These are phyloP conservation scores for Heliconius congener DNA, from an alignment of 1,140 invertebrate genomes.

Conservation along the genomic window DNA sequence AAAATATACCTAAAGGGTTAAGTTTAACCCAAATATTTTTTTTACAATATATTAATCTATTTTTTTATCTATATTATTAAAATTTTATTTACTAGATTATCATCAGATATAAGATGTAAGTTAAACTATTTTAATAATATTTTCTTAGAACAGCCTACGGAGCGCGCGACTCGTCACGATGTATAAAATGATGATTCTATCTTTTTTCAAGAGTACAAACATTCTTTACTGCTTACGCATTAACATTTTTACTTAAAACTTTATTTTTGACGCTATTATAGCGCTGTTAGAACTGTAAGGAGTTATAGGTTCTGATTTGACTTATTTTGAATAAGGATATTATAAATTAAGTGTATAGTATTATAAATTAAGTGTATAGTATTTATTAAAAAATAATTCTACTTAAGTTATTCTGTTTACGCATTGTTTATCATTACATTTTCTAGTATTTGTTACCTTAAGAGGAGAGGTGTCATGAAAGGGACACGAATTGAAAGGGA, in stretches of 20 bases:
- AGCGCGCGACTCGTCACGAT: conserved; percentile 45
- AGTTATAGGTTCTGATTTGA: background rate
- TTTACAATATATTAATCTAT: background rate
- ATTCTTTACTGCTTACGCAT: conserved; percentile 5
- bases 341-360: too few species aligned
- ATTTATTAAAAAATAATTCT: too few species aligned
- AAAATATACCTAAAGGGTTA: too few species aligned
- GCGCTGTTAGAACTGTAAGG: background rate
- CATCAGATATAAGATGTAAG: background rate
- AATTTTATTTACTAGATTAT: conserved; percentile 1
- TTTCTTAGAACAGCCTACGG: conserved; percentile 30
- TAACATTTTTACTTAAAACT: background rate
- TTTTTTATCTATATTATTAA: background rate
- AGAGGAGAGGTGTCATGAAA: too few species aligned
- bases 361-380: too few species aligned
- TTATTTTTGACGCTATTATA: background rate
- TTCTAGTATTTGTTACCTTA: too few species aligned
- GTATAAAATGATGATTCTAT: conserved; percentile 47
- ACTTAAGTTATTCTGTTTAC: too few species aligned
- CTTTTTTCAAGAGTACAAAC: conserved; percentile 44
- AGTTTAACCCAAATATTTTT: background rate
- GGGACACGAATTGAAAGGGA: too few species aligned
- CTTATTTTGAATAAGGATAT: too few species aligned
- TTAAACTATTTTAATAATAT: conserved; percentile 11
- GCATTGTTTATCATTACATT: too few species aligned